A percentile compares a stretch with the other conserved stretches of the same genome.
phyloP scores from a whole-genome alignment of 2,797 vertebrate genomes.

The Sandelia bainsii region DNA sequence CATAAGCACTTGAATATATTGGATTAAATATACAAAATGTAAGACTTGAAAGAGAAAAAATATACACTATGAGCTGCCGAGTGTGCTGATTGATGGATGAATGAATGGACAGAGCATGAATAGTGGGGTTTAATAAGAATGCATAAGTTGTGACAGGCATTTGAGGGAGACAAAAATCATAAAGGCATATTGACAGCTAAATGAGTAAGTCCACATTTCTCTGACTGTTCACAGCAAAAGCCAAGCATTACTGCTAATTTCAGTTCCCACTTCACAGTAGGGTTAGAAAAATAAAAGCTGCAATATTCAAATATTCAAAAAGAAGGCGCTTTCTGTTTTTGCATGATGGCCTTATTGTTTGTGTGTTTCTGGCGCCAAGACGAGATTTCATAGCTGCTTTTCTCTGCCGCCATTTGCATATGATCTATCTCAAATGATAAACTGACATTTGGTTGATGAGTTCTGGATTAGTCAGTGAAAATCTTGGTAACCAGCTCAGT shows the following conservation, averaged over 20 bases:
- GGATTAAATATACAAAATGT: neutral
- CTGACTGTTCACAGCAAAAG: neutral
- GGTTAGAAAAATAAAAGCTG: constrained; percentile 25
- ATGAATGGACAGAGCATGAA: constrained; percentile 32
- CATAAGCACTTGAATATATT: neutral
- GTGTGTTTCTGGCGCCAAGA: constrained; percentile 16
- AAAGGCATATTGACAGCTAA: constrained; percentile 40
- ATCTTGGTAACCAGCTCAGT: neutral
- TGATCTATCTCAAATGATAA: constrained; percentile 21
- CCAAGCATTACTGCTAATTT: constrained; percentile 20
- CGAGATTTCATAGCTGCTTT: constrained; percentile 17
- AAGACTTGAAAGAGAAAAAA: neutral
- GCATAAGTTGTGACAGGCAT: constrained; percentile 13
- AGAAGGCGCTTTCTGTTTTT: constrained; percentile 18
- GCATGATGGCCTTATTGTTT: constrained; percentile 15
- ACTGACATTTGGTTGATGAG: constrained; percentile 27
- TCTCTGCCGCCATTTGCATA: constrained; percentile 8
- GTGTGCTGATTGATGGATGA: constrained; percentile 14
- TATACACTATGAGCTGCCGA: neutral
- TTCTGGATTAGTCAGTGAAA: neutral
- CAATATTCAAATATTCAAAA: constrained; percentile 7
- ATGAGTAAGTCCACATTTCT: constrained; percentile 13
- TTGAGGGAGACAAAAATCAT: constrained; percentile 18
- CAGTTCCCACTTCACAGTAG: constrained; percentile 17
- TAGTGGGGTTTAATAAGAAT: constrained; percentile 15